Conservation (phyloP, 2,797 vertebrate genomes). For the Sandelia bainsii region DNA sequence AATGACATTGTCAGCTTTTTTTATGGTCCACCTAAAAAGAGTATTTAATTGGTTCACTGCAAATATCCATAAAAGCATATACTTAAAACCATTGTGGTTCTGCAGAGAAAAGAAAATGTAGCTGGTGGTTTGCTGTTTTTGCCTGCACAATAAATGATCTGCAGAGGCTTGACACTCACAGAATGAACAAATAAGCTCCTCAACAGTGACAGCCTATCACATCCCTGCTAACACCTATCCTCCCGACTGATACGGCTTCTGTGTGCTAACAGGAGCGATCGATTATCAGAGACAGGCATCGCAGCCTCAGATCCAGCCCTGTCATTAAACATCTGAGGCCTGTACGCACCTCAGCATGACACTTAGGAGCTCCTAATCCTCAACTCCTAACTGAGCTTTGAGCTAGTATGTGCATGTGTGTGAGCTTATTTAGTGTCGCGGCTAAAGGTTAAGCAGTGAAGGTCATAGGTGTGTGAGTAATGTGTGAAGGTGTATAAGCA, state of each 20-base stretch:
- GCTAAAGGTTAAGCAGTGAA: conserved; percentile 47
- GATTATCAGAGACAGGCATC: conserved; percentile 75
- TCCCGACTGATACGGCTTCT: conserved; percentile 63
- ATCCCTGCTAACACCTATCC: conserved; percentile 61
- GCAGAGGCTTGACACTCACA: conserved; percentile 14
- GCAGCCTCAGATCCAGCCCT: conserved; percentile 55
- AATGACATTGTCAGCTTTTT: conserved; percentile 31
- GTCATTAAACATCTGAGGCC: conserved; percentile 50
- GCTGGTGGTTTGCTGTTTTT: neutral
- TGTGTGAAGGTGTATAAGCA: conserved; percentile 17
- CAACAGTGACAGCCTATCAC: conserved; percentile 50
- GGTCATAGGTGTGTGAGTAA: conserved; percentile 26
- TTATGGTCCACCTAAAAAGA: conserved; percentile 16
- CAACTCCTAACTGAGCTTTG: conserved; percentile 17
- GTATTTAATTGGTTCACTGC: conserved; percentile 8
- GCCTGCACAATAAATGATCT: conserved; percentile 18
- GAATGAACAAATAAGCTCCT: conserved; percentile 58
- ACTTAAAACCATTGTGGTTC: conserved; percentile 1
- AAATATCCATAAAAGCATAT: conserved; percentile 1
- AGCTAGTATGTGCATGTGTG: conserved; percentile 25
- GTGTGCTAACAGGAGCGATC: conserved; percentile 68
- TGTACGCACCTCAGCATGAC: conserved; percentile 24
- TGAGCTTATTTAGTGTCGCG: neutral
- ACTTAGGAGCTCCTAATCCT: conserved; percentile 25
- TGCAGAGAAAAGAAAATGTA: conserved; percentile 2